Conservation (phyloP, 2,797 vertebrate genomes). For the Acanthurus leucopareius region DNA sequence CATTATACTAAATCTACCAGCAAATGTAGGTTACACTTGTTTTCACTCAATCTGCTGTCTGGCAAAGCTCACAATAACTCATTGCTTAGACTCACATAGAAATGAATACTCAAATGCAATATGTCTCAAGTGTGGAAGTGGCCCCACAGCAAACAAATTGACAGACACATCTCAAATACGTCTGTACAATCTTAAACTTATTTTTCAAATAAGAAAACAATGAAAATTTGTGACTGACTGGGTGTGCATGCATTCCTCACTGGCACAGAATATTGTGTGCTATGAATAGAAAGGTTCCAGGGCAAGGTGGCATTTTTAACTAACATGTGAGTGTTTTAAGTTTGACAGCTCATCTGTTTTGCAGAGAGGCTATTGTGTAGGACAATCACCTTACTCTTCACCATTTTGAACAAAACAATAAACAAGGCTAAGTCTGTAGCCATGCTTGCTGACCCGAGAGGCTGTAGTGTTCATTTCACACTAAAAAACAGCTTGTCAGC, state of each 20-base stretch:
- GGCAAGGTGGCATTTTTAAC: background rate
- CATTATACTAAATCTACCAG: constrained; percentile 24
- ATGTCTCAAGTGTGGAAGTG: background rate
- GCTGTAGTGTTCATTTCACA: background rate
- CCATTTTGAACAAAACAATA: background rate
- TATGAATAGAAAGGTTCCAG: background rate
- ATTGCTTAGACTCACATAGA: background rate
- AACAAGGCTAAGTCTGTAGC: background rate
- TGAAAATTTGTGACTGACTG: background rate
- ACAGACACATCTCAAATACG: background rate
- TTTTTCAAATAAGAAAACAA: background rate
- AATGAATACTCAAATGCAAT: background rate
- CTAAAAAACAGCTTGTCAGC: background rate
- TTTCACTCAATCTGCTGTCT: constrained; percentile 59
- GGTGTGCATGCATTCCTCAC: background rate
- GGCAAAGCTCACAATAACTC: constrained; percentile 11
- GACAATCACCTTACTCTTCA: background rate
- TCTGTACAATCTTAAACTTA: background rate
- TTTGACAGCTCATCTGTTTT: background rate
- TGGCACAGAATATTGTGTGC: background rate
- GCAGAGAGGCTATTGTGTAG: too few species aligned
- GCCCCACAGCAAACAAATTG: background rate
- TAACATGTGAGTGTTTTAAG: too few species aligned
- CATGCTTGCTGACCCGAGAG: background rate
- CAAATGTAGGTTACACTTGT: constrained; percentile 58